phyloP scores from a whole-genome alignment of 2,113 vertebrate genomes.

The Ammodytes dubius region DNA sequence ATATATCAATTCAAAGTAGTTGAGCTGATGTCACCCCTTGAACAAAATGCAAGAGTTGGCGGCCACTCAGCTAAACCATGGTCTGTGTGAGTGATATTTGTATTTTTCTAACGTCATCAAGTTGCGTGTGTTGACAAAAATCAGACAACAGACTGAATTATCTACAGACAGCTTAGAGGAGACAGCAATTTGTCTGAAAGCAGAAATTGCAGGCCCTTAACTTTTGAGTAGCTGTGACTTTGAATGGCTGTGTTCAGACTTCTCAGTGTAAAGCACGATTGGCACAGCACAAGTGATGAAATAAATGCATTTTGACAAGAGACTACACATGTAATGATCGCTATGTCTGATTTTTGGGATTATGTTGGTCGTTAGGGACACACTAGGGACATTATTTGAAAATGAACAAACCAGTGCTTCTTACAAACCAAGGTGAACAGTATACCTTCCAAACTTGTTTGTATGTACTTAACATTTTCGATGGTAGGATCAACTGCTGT shows the following conservation, averaged over 20 bases:
- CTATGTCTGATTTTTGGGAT: background rate
- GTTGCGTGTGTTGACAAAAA: too few relatives aligned
- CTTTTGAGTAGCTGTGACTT: background rate
- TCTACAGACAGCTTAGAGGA: background rate
- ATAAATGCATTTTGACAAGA: too few relatives aligned
- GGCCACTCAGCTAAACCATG: background rate
- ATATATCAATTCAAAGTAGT: too few relatives aligned
- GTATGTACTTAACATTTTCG: too few relatives aligned
- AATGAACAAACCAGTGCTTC: background rate
- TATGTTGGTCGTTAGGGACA: background rate
- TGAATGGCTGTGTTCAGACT: background rate
- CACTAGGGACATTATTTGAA: background rate
- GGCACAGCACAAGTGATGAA: constrained; percentile 2
- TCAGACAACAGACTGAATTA: background rate
- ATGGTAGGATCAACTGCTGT: background rate
- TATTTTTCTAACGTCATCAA: background rate
- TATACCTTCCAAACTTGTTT: background rate
- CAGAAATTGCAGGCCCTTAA: background rate
- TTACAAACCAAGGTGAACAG: background rate
- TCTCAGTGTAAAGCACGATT: background rate
- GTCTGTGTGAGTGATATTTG: background rate
- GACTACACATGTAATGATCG: too few relatives aligned
- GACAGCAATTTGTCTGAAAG: constrained; percentile 1
- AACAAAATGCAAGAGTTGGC: background rate
- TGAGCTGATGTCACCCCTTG: background rate